Conservation (phyloP, 2,113 vertebrate genomes). For the Isichthys henryi region DNA sequence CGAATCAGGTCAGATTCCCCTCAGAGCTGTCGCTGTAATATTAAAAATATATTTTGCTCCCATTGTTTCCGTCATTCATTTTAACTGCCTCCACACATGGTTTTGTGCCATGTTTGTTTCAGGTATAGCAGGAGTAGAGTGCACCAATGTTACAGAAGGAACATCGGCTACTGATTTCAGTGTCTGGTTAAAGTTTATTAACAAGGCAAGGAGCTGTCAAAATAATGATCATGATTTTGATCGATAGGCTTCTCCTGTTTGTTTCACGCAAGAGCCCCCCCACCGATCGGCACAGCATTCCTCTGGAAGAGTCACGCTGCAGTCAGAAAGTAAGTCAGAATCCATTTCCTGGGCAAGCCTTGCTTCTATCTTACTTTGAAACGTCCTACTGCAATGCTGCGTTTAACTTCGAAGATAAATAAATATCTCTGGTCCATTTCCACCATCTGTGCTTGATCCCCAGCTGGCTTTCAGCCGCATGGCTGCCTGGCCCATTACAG, state of each 20-base stretch:
- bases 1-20: neutral
- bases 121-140: neutral
- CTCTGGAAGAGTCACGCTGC: neutral
- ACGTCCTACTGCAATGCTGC: neutral
- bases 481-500: neutral
- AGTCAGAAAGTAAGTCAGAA: neutral
- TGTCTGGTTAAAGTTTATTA: neutral
- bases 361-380: neutral
- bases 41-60: neutral
- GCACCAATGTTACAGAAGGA: neutral
- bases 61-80: neutral
- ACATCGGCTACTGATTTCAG: neutral
- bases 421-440: neutral
- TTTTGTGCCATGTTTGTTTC: neutral
- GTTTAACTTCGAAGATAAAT: neutral
- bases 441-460: neutral
- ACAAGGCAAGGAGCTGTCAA: neutral
- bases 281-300: neutral
- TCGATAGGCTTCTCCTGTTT: neutral
- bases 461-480: neutral
- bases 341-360: neutral
- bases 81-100: neutral
- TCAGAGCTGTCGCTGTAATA: neutral
- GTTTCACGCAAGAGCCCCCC: neutral
- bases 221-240: neutral